Evolutionary conservation across 92 coral and sea anemone genomes (phyloP).

Genomic region (Zoanthus solanderi): DNA sequence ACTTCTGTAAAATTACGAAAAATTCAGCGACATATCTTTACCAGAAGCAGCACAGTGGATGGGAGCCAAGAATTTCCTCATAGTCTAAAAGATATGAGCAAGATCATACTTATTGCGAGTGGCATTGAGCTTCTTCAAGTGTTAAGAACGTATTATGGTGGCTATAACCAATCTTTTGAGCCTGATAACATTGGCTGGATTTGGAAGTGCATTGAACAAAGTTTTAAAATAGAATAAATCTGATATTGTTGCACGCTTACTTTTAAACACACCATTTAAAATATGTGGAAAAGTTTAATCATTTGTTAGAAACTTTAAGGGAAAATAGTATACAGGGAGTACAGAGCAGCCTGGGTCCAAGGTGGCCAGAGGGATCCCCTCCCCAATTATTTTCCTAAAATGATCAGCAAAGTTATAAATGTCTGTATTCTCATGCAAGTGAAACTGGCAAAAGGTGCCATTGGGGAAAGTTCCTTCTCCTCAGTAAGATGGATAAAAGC

Average conservation of each 20-base stretch:
- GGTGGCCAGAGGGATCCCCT: no score
- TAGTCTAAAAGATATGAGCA: conserved; percentile 24
- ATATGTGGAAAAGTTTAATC: no score
- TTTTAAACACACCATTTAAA: no score
- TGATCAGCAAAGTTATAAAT: conserved; percentile 57
- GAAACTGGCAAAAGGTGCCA: conserved; percentile 64
- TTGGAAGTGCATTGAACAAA: conserved; percentile 22
- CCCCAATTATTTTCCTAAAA: neutral
- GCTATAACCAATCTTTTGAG: neutral
- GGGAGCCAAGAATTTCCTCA: conserved; percentile 10
- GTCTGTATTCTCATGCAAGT: conserved; percentile 63
- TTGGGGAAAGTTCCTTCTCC: conserved; percentile 65
- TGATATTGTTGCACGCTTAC: neutral
- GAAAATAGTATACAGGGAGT: no score
- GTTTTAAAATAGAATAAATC: neutral
- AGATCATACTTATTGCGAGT: conserved; percentile 20
- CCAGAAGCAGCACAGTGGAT: neutral
- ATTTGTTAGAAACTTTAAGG: no score
- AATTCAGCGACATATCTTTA: conserved; percentile 39
- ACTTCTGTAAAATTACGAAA: conserved; percentile 18
- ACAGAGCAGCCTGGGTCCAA: no score
- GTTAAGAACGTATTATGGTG: conserved; percentile 3
- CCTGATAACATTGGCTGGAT: conserved; percentile 42
- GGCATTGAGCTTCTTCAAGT: conserved; percentile 35
- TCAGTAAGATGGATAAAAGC: conserved; percentile 52